Base-by-base conservation (phyloP, 1,140 invertebrate species). In the Subanguina moxae region DNA sequence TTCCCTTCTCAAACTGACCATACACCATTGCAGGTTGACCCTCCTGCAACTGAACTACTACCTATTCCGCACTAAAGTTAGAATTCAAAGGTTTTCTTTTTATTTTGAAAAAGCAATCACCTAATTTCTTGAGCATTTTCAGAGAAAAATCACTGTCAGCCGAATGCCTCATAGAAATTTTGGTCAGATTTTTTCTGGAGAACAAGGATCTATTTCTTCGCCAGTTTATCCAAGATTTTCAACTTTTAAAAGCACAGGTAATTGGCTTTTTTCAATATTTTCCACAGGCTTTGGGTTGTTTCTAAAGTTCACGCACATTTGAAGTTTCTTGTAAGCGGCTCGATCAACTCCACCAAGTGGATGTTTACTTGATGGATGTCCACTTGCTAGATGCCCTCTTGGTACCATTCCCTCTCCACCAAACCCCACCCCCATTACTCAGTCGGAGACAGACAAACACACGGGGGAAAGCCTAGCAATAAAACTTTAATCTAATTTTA, bases 171-270 rank as follows among this genome's bases (percentile, higher is more conserved):
- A 87, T 91, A 15, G 88, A 88, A 28, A 86, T 91, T 0, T 90
- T 90, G 80, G 90, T 93, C 0, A 84, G 88, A 32, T 85, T 90
- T 62, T 92, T 91, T 84, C 80, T 94, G 46, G 89, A 91, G 70
- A 86, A 87, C 73, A 86, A 88, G 64, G 89, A 92, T 78, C 72
- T 82, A 13, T 84, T 86, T 32, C 76, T 92, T 21, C 81, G 86
- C 28, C 80, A 85, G 32, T 93, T 94, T 78, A 88, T 88, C 23
- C 81, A 87, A 0, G 89, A 91, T 73, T 94, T 94, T 81, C 87
- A 72, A 71, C 23, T 72, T 62, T 57, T 78, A 57, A 57, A 78
- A 85, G 84, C 84, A 82, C 70, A 83, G 85, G 61, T 77, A 86
- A 19, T 82, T 88, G 21, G 84, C 86, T 76, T 86, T 62, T 92